Evolutionary conservation across 2,888 invertebrate species (phyloP), one percentile per base, ranked within the genome.

Genomic region (Torymus tubicola): DNA sequence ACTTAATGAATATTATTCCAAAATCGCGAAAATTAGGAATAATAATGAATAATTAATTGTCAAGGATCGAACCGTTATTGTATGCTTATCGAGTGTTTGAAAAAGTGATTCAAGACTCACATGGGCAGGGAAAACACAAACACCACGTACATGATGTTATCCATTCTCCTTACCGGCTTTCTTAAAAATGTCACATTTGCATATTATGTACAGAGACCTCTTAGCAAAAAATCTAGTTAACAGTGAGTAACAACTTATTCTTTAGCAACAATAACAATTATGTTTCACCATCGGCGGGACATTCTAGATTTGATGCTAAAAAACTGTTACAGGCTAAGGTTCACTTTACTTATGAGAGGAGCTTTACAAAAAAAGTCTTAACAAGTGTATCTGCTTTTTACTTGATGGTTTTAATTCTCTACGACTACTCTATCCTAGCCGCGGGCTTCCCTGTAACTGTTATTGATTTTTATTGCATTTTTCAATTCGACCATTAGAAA

Each of bases 241-340:
- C 86, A 87, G 86, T 87, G 85, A 86, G 79, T 87, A 89, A 88
- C 88, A 88, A 88, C 87, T 87, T 87, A 87, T 85, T 82, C 76
- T 84, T 86, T 86, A 86, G 86, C 87, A 87, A 87, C 86, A 89
- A 87, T 86, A 89, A 88, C 86, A 86, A 87, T 84, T 84, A 83
- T 84, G 69, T 84, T 81, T 80, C 81, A 80, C 76, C 52, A 78
- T 73, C 58, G 65, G 68, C 57, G 71, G 68, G 70, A 73, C 55
- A 70, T 80, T 42, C 60, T 71, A 76, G 12, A 42, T 75, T 74
- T 13, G 42, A 74, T 50, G 57, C 75, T 71, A 80, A 76, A 65
- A 63, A 80, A 70, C 65, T 60, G 60, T 80, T 75, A 75, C 31
- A 71, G 61, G 58, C 72, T 72, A 80, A 42, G 14, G 13, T 69